A percentile compares a stretch with the other conserved stretches of the same genome.
Evolutionary conservation across 2,888 invertebrate species (phyloP).

Genomic region (Platycheirus rosarum): DNA sequence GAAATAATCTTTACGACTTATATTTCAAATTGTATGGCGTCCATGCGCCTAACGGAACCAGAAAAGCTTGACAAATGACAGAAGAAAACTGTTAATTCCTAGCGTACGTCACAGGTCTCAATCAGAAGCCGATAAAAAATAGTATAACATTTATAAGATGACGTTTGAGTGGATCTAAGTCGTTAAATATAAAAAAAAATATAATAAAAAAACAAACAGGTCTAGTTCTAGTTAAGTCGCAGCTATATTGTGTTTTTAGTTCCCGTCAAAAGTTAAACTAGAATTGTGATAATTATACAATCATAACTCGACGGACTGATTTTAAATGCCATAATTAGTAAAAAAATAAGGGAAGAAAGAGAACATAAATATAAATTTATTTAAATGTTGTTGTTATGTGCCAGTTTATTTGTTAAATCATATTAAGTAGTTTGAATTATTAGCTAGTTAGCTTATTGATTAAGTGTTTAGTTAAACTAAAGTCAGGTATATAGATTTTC

Average conservation of each 20-base stretch:
- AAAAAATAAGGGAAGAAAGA: constrained; percentile 13
- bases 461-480: constrained; percentile 29
- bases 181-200: constrained; percentile 13
- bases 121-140: constrained; percentile 28
- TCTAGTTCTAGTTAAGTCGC: constrained; percentile 49
- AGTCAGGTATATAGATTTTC: constrained; percentile 14
- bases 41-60: constrained; percentile 29
- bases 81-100: constrained; percentile 26
- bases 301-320: constrained; percentile 29
- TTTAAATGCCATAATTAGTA: constrained; percentile 55
- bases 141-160: constrained; percentile 3
- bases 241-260: constrained; percentile 25
- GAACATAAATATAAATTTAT: constrained; percentile 22
- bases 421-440: constrained; percentile 36
- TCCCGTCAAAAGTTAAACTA: constrained; percentile 18
- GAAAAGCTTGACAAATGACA: constrained; percentile 16
- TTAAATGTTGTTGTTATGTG: constrained; percentile 32
- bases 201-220: constrained; percentile 52
- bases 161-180: constrained; percentile 48
- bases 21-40: constrained; percentile 56
- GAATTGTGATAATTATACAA: constrained; percentile 10
- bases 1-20: constrained; percentile 44
- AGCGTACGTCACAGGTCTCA: constrained; percentile 44
- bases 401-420: constrained; percentile 51
- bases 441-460: constrained; percentile 30